Base-by-base conservation (phyloP, 2,888 invertebrate genomes). In the Patella ulyssiponensis region DNA sequence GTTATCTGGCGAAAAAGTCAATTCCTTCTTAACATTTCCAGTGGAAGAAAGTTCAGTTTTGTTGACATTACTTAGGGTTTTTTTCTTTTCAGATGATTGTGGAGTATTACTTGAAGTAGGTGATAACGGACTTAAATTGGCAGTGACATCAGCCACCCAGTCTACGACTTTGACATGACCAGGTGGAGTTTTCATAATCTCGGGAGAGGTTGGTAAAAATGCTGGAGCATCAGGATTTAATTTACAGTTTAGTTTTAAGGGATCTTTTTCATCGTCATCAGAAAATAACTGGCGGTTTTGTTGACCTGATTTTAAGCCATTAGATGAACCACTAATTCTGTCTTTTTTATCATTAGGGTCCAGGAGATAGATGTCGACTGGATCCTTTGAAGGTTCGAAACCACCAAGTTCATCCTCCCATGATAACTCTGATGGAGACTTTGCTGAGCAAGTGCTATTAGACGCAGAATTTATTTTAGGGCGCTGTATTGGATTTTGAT, bases 171-270 rank as follows among this genome's bases (percentile, higher is more conserved):
- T 83, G 12, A 83, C 83, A 81, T 83, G 85, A 69, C 82, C 85
- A 20, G 83, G 81, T 4, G 86, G 87, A 9, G 87, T 85, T 73
- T 84, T 86, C 82, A 86, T 80, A 74, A 86, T 82, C 71, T 85
- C 84, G 51, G 87, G 85, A 20, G 88, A 87, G 12, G 80, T 83
- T 56, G 88, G 87, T n/a, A 85, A 82, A 77, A 87, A 88, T 53
- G 82, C 87, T 23, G 88, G 87, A 15, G 88, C 88, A 81, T 88
- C 88, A 51, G 87, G 88, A 77, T 88, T 88, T 51, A 88, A 77
- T 33, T 85, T 84, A 69, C 82, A 82, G 52, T 86, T 81, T 64
- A 82, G 75, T 76, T 80, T 80, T 27, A 83, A 64, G n/a, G 81
- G 73, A 64, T 81, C 77, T 17, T 80, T 77, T 15, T 72, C 64